These are phyloP conservation scores for Yoshiicerus persimilis DNA, from an alignment of 1,140 invertebrate genomes.

Conservation along the genomic window DNA sequence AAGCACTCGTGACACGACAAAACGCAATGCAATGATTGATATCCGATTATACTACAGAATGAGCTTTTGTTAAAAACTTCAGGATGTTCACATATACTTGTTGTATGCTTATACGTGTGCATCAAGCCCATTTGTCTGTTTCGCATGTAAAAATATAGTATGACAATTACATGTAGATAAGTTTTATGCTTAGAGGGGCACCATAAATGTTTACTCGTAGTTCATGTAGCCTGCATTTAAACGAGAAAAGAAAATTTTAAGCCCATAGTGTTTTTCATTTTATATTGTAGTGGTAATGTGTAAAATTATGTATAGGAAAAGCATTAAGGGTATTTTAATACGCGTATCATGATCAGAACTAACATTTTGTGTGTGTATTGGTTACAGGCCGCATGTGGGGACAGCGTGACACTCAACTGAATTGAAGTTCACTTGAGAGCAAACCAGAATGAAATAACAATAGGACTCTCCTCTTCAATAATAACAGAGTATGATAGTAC, in stretches of 20 bases:
- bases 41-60: background rate
- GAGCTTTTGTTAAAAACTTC: background rate
- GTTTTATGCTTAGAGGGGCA: too few species aligned
- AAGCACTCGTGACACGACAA: background rate
- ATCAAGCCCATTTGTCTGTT: too few species aligned
- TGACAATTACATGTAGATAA: too few species aligned
- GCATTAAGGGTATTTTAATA: background rate
- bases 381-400: conserved; percentile 8
- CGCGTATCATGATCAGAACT: background rate
- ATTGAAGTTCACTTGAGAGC: background rate
- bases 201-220: too few species aligned
- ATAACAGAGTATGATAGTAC: background rate
- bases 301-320: background rate
- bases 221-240: too few species aligned
- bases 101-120: background rate
- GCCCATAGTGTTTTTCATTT: background rate
- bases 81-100: background rate
- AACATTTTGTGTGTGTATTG: background rate
- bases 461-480: background rate
- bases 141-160: too few species aligned
- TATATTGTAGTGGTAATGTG: background rate
- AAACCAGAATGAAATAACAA: background rate
- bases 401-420: conserved; percentile 12
- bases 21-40: background rate
- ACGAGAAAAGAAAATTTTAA: too few species aligned